Conservation (phyloP, 2,797 vertebrate genomes). For the Epinephelus awoara region DNA sequence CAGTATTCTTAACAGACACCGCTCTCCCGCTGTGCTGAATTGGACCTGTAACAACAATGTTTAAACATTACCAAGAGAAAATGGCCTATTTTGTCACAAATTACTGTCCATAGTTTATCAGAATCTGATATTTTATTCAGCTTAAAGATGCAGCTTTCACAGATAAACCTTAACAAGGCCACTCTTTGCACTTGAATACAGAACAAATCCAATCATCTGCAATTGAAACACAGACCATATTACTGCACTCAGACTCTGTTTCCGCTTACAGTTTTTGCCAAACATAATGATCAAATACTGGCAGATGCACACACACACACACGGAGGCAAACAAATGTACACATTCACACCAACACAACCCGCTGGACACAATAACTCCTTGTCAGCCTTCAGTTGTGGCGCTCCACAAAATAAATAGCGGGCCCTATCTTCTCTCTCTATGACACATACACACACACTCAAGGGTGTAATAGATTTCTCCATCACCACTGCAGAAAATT, state of each 20-base stretch:
- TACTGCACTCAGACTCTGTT: slow-evolving; percentile 14
- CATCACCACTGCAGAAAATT: slow-evolving; percentile 67
- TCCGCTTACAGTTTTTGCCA: slow-evolving; percentile 11
- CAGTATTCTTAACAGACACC: slow-evolving; percentile 12
- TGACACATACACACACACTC: slow-evolving; percentile 3
- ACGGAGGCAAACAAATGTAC: slow-evolving; percentile 12
- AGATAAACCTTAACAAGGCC: slow-evolving; percentile 26
- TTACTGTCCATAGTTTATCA: not conserved
- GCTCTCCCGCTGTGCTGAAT: slow-evolving; percentile 10
- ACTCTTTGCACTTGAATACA: slow-evolving; percentile 50
- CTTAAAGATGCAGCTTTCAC: slow-evolving; percentile 29
- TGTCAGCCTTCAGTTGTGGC: slow-evolving; percentile 46
- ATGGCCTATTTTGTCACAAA: slow-evolving; percentile 43
- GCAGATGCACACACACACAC: slow-evolving; percentile 17
- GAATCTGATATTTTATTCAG: slow-evolving; percentile 28
- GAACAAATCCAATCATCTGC: slow-evolving; percentile 54
- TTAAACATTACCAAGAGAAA: slow-evolving; percentile 49
- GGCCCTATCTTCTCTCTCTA: slow-evolving; percentile 15
- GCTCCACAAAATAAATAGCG: slow-evolving; percentile 51
- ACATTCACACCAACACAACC: slow-evolving; percentile 21
- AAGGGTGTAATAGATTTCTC: slow-evolving; percentile 66
- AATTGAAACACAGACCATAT: slow-evolving; percentile 32
- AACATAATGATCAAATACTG: slow-evolving; percentile 35
- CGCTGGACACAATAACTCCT: slow-evolving; percentile 34
- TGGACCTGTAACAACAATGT: slow-evolving; percentile 33